These are phyloP conservation scores for Lepus americanus DNA, from an alignment of 2,113 vertebrate genomes.

Conservation along the genomic window DNA sequence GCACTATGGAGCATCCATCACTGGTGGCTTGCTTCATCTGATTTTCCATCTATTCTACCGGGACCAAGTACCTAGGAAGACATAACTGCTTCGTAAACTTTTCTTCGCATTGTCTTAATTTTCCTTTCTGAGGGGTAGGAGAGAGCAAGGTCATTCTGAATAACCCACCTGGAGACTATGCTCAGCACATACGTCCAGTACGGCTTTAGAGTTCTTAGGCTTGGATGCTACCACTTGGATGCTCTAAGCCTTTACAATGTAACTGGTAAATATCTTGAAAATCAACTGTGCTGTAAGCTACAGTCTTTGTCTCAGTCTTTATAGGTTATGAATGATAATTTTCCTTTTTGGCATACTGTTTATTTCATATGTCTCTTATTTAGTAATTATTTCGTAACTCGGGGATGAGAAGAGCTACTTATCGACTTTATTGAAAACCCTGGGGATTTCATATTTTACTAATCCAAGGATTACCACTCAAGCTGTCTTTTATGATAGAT, in stretches of 20 bases:
- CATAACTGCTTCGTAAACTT: neutral
- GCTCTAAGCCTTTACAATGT: neutral
- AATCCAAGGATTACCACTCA: slow-evolving; percentile 54
- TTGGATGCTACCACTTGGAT: neutral
- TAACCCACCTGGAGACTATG: neutral
- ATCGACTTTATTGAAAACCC: neutral
- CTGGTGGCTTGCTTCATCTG: neutral
- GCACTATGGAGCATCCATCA: too few relatives aligned
- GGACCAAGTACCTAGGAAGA: neutral
- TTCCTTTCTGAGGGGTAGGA: neutral
- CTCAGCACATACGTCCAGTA: rapidly evolving
- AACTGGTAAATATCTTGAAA: neutral
- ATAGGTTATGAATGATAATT: neutral
- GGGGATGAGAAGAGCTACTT: neutral
- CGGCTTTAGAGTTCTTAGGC: rapidly evolving
- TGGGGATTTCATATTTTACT: slow-evolving; percentile 5
- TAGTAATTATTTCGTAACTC: slow-evolving; percentile 45
- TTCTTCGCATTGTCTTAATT: neutral
- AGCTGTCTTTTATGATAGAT: slow-evolving; percentile 55
- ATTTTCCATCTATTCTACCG: neutral
- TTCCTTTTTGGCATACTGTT: neutral
- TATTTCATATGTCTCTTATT: slow-evolving; percentile 51
- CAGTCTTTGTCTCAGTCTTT: neutral
- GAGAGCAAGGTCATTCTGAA: neutral
- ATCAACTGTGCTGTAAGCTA: neutral